phyloP scores from a whole-genome alignment of 2,888 invertebrate genomes.

The Stenurella melanura region DNA sequence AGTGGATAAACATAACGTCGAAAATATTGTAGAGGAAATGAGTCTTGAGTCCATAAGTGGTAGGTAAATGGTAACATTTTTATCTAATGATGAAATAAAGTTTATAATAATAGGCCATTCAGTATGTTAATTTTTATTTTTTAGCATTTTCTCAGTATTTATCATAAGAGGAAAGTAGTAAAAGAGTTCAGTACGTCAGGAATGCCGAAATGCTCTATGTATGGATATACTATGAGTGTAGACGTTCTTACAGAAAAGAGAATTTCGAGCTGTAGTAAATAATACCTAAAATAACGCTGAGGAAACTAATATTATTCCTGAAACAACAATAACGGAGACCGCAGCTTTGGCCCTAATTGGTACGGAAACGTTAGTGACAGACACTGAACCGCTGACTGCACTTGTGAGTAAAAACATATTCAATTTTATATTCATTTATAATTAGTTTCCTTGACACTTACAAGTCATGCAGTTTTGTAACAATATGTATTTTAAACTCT shows the following conservation, averaged over 20 bases:
- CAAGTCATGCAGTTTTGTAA: too few species aligned
- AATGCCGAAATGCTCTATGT: conserved; percentile 3
- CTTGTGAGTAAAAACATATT: too few species aligned
- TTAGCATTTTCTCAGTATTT: conserved; percentile 6
- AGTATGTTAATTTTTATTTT: conserved; percentile 5
- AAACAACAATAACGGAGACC: too few species aligned
- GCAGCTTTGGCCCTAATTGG: too few species aligned
- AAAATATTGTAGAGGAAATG: conserved; percentile 13
- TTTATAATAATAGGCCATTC: not conserved
- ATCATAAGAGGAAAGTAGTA: conserved; percentile 1
- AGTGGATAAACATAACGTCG: conserved; percentile 14
- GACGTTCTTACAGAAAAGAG: conserved; percentile 14
- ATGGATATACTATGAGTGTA: conserved; percentile 9
- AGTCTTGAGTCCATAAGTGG: conserved; percentile 3
- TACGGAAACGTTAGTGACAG: too few species aligned
- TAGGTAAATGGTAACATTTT: not conserved
- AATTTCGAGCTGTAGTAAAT: too few species aligned
- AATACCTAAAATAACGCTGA: too few species aligned
- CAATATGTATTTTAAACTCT: too few species aligned
- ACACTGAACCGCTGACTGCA: too few species aligned
- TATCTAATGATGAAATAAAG: not conserved
- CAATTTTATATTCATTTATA: too few species aligned
- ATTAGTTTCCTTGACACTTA: too few species aligned
- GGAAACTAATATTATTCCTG: too few species aligned
- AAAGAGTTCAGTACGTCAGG: conserved; percentile 2